These are phyloP conservation scores for Balaeniceps rex DNA, from an alignment of 2,113 vertebrate genomes.

Conservation along the genomic window DNA sequence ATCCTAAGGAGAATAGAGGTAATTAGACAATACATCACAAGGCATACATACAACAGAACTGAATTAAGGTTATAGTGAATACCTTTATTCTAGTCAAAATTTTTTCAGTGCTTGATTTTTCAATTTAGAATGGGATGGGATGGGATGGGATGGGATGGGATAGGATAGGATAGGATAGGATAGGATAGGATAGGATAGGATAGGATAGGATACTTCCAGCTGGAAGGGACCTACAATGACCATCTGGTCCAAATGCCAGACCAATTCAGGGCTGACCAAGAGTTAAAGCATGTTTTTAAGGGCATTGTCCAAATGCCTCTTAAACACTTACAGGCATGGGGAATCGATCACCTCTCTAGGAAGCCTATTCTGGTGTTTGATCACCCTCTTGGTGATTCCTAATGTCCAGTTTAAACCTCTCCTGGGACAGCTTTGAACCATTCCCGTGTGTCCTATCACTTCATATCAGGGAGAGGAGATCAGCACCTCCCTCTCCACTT, in stretches of 20 bases:
- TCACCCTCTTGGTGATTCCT: background rate
- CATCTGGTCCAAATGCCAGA: background rate
- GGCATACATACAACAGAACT: background rate
- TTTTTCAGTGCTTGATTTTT: background rate
- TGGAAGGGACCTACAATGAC: background rate
- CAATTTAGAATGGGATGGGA: background rate
- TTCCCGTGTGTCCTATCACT: fast-evolving
- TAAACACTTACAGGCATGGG: background rate
- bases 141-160: background rate
- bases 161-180: background rate
- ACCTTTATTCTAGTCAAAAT: background rate
- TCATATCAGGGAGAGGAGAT: background rate
- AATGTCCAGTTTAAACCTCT: background rate
- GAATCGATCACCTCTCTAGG: background rate
- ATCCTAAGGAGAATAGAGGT: background rate
- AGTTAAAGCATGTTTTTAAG: background rate
- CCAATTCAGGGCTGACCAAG: background rate
- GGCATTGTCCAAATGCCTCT: background rate
- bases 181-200: background rate
- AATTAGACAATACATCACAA: background rate
- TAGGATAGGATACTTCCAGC: background rate
- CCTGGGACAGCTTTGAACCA: background rate
- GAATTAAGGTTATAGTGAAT: background rate
- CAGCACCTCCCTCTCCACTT: background rate
- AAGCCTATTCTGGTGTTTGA: background rate